Percentiles rank a stretch among this genome's conserved stretches.
Conservation (phyloP, 1,140 invertebrate species). For the Aleiodes sp. region DNA sequence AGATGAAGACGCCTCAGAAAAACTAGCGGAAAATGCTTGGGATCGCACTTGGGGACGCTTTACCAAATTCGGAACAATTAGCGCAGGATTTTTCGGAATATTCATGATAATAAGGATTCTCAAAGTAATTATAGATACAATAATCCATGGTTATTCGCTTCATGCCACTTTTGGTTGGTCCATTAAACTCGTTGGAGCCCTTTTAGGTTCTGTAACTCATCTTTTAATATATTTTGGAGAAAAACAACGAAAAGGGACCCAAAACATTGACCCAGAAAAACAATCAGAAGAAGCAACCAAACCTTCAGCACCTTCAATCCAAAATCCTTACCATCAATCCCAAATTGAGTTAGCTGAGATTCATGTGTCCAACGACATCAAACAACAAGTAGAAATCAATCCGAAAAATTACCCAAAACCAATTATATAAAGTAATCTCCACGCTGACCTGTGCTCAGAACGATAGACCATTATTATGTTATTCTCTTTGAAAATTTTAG, state of each 20-base stretch:
- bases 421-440: too few species aligned
- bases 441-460: too few species aligned
- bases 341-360: too few species aligned
- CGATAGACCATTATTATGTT: too few species aligned
- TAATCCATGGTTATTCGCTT: constrained; percentile 15
- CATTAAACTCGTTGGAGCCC: neutral
- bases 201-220: neutral
- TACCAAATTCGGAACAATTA: constrained; percentile 24
- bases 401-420: too few species aligned
- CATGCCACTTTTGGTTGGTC: constrained; percentile 6
- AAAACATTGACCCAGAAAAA: too few species aligned
- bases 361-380: too few species aligned
- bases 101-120: neutral
- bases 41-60: constrained; percentile 28
- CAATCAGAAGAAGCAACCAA: too few species aligned
- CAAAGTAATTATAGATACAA: neutral
- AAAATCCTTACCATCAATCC: too few species aligned
- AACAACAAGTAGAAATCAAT: too few species aligned
- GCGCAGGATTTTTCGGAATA: constrained; percentile 34
- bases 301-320: too few species aligned
- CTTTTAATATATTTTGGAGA: neutral
- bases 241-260: neutral
- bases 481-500: too few species aligned
- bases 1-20: neutral
- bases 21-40: constrained; percentile 23